Base-by-base conservation (phyloP, 2,888 invertebrate genomes). In the Phymatocera aterrima region DNA sequence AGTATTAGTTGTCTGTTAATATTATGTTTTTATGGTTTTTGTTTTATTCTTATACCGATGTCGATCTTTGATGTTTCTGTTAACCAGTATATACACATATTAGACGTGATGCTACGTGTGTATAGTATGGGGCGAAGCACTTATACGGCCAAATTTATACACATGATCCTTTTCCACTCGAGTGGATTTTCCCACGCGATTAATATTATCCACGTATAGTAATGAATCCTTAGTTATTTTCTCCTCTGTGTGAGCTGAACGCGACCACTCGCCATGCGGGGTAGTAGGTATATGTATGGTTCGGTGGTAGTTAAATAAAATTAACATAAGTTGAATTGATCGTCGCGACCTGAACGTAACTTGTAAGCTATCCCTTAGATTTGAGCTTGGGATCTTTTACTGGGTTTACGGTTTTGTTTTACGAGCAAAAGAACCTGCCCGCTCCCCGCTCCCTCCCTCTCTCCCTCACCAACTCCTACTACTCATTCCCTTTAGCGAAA, bases 321-420 rank as follows among this genome's bases (percentile, higher is more conserved):
- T 68, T 21, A 68, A 68, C 68, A 68, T 68, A 68, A 68, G 68
- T 68, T 68, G 28, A 68, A 46, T 28, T 68, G 68, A 68, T 46
- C 40, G 68, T 68, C 68, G 51, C 18, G 46, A 72, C 21, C 57
- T 15, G 60, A 40, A 57, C 37, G 37, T 37, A 75, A 40, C 75
- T 75, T 57, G 75, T 75, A 75, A 75, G 57, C 40, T 21, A 75
- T 60, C 43, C 75, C 24, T 75, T 60, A 28, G 60, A 75, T 75
- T 37, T 75, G 37, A 54, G 43, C 75, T 57, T 21, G 75, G 57
- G 57, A 57, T 75, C 54, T 40, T 57, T 60, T 40, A n/a, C 57
- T 37, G 43, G 57, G 75, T 60, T 75, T 57, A 75, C 40, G 75
- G 75, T 54, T 75, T 60, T 57, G 75, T 60, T 75, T 75, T 75